Percentiles rank a stretch among this genome's conserved stretches.
These are phyloP conservation scores for Lissocephala sabroskyi DNA, from an alignment of 2,888 invertebrate species.

Conservation along the genomic window DNA sequence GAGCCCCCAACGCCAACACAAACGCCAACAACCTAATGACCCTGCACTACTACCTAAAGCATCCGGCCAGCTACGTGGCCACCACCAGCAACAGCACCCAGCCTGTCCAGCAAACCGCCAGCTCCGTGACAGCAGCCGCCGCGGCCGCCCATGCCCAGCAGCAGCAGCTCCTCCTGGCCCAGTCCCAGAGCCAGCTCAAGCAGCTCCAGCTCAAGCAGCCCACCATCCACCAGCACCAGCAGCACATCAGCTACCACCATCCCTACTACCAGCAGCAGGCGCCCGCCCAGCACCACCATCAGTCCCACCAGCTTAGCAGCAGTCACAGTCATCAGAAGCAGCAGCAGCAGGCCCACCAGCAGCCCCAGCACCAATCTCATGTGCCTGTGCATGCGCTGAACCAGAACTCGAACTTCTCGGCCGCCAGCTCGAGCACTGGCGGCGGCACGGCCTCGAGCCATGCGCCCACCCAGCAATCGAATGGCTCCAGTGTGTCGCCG, in stretches of 20 bases:
- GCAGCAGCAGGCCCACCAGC: conserved; percentile 10
- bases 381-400: conserved; percentile 65
- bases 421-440: conserved; percentile 68
- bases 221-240: conserved; percentile 67
- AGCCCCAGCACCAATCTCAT: conserved; percentile 32
- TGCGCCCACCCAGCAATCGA: conserved; percentile 68
- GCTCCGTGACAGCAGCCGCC: conserved; percentile 19
- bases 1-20: conserved; percentile 24
- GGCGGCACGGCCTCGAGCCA: conserved; percentile 68
- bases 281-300: conserved; percentile 22
- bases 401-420: conserved; percentile 68
- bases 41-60: conserved; percentile 67
- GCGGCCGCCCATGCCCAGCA: conserved; percentile 15
- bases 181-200: conserved; percentile 66
- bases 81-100: conserved; percentile 37
- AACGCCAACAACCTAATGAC: conserved; percentile 64
- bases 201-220: conserved; percentile 66
- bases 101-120: conserved; percentile 15
- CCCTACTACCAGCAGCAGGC: conserved; percentile 62
- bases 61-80: conserved; percentile 65
- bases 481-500: conserved; percentile 67
- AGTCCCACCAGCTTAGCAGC: conserved; percentile 37
- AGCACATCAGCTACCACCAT: conserved; percentile 58
- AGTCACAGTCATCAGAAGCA: conserved; percentile 24
- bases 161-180: conserved; percentile 56